Percentiles rank a stretch among this genome's conserved stretches.
Evolutionary conservation across 2,888 invertebrate species (phyloP).

Genomic region (Heteromurus nitidus): DNA sequence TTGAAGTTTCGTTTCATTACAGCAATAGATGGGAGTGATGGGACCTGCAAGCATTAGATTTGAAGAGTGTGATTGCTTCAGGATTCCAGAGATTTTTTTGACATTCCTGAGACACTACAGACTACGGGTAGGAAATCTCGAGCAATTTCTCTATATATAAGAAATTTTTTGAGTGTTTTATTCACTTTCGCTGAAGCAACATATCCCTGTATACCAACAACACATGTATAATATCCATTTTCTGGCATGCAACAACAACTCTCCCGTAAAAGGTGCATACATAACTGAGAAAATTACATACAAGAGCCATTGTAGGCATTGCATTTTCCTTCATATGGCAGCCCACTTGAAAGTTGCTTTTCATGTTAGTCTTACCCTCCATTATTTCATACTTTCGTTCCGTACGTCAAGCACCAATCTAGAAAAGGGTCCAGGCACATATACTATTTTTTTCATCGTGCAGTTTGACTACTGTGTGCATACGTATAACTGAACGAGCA

Average conservation of each 20-base stretch:
- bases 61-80: slow-evolving; percentile 5
- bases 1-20: background rate
- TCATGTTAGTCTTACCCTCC: slow-evolving; percentile 8
- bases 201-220: background rate
- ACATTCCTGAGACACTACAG: slow-evolving; percentile 4
- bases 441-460: slow-evolving; percentile 11
- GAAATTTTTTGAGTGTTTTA: background rate
- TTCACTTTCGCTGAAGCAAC: background rate
- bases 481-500: slow-evolving; percentile 15
- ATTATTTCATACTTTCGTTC: slow-evolving; percentile 17
- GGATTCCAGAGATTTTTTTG: slow-evolving; percentile 18
- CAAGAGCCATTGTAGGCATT: background rate
- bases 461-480: background rate
- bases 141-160: background rate
- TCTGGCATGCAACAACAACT: slow-evolving; percentile 17
- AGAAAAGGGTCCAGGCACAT: background rate
- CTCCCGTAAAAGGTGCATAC: slow-evolving; percentile 12
- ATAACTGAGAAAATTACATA: slow-evolving; percentile 22
- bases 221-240: background rate
- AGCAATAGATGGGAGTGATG: background rate
- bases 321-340: slow-evolving; percentile 6
- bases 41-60: background rate
- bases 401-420: background rate
- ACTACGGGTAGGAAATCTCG: background rate
- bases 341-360: slow-evolving; percentile 1